Conservation (phyloP, 1,140 invertebrate species). For the Lasioglossum baleicum region DNA sequence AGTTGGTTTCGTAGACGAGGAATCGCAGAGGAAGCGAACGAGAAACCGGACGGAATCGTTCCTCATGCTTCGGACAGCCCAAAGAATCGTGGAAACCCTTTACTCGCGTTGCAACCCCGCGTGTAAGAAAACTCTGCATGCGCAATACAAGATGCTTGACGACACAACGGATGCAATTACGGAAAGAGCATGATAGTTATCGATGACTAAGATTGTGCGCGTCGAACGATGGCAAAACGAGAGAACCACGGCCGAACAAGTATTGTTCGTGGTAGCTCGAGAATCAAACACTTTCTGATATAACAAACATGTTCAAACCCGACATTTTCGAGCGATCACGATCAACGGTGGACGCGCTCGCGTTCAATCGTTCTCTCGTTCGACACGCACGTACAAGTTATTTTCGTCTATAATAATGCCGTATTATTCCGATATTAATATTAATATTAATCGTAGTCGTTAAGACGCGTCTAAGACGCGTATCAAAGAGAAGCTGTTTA, state of each 20-base stretch:
- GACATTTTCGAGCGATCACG: no score
- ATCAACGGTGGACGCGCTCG: no score
- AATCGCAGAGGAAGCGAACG: not conserved
- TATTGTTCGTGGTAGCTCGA: no score
- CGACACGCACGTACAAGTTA: no score
- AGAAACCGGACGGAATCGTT: conserved; percentile 52
- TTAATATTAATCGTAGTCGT: no score
- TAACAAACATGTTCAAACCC: no score
- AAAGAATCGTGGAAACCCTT: conserved; percentile 59
- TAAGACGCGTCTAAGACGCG: no score
- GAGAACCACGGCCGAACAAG: no score
- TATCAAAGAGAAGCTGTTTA: conserved; percentile 31
- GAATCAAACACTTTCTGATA: no score
- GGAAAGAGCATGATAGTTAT: conserved; percentile 58
- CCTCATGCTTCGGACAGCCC: conserved; percentile 60
- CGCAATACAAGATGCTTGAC: conserved; percentile 69
- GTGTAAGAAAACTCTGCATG: conserved; percentile 66
- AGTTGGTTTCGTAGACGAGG: no score
- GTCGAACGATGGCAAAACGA: no score
- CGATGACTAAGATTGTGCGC: conserved; percentile 26
- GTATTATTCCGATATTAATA: conserved; percentile 12
- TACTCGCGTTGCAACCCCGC: conserved; percentile 41
- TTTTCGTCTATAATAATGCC: conserved; percentile 12
- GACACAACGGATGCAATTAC: conserved; percentile 67
- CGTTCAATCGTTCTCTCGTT: no score